Percentiles rank a stretch among this genome's conserved stretches.
phyloP scores from a whole-genome alignment of 2,888 invertebrate species.

The Volucella bombylans region DNA sequence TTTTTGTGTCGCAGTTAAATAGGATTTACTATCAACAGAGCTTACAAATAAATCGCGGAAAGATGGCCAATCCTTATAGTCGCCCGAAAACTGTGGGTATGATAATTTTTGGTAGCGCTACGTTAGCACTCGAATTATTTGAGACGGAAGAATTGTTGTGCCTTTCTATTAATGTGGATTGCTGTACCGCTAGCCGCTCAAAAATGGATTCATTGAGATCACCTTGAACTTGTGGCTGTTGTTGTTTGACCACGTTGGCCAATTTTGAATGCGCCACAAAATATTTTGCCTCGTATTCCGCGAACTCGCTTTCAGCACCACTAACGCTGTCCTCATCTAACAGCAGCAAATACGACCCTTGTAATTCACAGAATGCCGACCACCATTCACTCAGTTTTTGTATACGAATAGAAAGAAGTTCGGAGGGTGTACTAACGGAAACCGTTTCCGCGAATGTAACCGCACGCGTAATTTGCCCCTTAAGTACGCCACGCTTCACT shows the following conservation, averaged over 20 bases:
- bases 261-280: background rate
- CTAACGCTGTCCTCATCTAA: background rate
- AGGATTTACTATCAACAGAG: background rate
- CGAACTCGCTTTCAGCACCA: background rate
- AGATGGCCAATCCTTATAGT: background rate
- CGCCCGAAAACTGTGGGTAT: background rate
- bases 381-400: background rate
- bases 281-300: background rate
- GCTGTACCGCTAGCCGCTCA: background rate
- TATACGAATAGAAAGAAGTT: background rate
- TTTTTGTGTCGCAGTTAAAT: no score
- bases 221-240: background rate
- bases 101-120: background rate
- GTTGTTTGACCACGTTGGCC: background rate
- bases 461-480: no score
- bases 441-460: no score
- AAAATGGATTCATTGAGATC: background rate
- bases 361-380: background rate
- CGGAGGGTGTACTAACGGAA: background rate
- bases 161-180: slow-evolving; percentile 1
- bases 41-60: background rate
- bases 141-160: background rate
- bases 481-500: no score
- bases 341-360: background rate
- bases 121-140: background rate